Evolutionary conservation across 2,888 invertebrate species (phyloP).

Genomic region (Trichogramma evanescens): DNA sequence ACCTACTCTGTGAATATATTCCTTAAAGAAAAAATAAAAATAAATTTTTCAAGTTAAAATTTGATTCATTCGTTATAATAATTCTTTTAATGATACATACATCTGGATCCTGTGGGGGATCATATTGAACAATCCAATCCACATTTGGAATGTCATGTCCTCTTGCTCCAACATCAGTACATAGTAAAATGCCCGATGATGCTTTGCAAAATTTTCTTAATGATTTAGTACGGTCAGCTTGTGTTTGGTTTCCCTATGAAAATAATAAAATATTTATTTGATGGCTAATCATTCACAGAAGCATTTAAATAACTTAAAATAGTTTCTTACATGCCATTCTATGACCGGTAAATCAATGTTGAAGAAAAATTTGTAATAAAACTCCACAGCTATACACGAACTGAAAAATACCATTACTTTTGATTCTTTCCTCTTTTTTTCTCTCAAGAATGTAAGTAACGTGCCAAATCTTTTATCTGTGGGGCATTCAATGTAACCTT

Average conservation of each 20-base stretch:
- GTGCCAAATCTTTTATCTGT: conserved; percentile 91
- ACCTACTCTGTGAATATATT: too few species aligned
- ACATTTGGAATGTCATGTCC: conserved; percentile 90
- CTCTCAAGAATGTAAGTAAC: conserved; percentile 83
- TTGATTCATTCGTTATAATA: too few species aligned
- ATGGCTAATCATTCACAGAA: not conserved
- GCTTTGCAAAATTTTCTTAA: conserved; percentile 96
- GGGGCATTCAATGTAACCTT: conserved; percentile 90
- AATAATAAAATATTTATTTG: conserved; percentile 29
- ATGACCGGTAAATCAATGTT: conserved; percentile 94
- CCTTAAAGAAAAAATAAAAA: conserved; percentile 45
- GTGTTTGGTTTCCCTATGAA: conserved; percentile 87
- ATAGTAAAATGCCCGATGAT: conserved; percentile 78
- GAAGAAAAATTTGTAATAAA: conserved; percentile 89
- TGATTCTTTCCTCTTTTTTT: conserved; percentile 87
- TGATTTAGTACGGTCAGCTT: conserved; percentile 86
- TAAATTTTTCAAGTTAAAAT: not conserved
- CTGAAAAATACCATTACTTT: conserved; percentile 97
- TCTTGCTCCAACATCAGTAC: conserved; percentile 92
- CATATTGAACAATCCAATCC: conserved; percentile 96
- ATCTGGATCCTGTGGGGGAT: conserved; percentile 96
- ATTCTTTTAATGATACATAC: conserved; percentile 42
- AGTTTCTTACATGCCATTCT: conserved; percentile 77
- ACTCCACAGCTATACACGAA: conserved; percentile 95
- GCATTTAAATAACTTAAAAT: not conserved